Percentiles rank a stretch among this genome's conserved stretches.
These are phyloP conservation scores for Geothlypis trichas DNA, from an alignment of 2,113 vertebrate species.

Conservation along the genomic window DNA sequence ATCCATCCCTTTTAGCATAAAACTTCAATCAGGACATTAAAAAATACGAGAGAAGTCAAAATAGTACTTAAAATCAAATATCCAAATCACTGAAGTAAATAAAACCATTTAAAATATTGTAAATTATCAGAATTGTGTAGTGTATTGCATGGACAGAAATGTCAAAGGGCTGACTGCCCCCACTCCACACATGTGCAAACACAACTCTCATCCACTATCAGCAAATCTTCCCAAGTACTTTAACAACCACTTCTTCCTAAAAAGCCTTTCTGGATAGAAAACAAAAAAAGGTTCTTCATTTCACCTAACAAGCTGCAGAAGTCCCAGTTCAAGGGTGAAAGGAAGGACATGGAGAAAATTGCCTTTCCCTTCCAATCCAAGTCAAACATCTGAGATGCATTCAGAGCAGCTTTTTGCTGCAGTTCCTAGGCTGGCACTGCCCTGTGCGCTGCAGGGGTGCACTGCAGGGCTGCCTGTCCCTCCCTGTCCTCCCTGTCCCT, in stretches of 20 bases:
- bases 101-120: background rate
- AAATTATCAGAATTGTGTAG: background rate
- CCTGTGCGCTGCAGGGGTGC: fast-evolving
- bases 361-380: background rate
- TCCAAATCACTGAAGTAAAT: background rate
- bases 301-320: background rate
- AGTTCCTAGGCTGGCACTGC: background rate
- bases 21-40: background rate
- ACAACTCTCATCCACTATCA: background rate
- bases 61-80: background rate
- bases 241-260: background rate
- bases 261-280: background rate
- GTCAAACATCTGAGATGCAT: background rate
- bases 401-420: background rate
- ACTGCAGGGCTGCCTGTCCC: background rate
- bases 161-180: background rate
- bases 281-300: background rate
- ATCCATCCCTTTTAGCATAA: background rate
- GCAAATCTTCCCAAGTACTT: background rate
- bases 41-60: background rate
- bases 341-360: constrained; percentile 23
- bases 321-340: constrained; percentile 28
- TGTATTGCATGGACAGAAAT: background rate
- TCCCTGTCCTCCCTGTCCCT: background rate
- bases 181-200: background rate